These are phyloP conservation scores for Oppia nitens DNA, from an alignment of 1,140 invertebrate genomes.

Conservation along the genomic window DNA sequence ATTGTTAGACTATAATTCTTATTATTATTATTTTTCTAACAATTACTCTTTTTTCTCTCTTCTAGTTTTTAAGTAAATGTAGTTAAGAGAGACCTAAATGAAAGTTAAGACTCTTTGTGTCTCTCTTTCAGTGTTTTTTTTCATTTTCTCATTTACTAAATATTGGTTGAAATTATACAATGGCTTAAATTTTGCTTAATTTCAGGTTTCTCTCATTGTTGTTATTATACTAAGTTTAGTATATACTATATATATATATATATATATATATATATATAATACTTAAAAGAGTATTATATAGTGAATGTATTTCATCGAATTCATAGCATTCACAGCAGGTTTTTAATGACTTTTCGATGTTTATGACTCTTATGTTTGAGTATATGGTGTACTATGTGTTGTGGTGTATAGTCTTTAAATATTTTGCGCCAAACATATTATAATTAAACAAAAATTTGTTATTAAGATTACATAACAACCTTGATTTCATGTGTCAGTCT, in stretches of 20 bases:
- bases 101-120: not conserved
- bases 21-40: not conserved
- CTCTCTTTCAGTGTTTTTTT: not conserved
- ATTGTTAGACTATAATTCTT: not conserved
- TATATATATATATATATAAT: no score
- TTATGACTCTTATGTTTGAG: not conserved
- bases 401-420: no score
- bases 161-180: no score
- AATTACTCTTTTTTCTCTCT: not conserved
- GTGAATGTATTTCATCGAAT: not conserved
- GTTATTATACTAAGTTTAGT: no score
- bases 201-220: not conserved
- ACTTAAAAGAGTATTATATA: no score
- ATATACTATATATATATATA: no score
- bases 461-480: no score
- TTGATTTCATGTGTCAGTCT: no score
- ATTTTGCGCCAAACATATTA: no score
- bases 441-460: no score
- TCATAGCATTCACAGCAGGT: not conserved
- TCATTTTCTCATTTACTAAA: not conserved
- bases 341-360: not conserved
- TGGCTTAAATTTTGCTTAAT: not conserved
- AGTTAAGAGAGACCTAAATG: conserved; percentile 1
- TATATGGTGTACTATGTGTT: no score
- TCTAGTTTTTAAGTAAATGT: not conserved